These are phyloP conservation scores for Pelodytes ibericus DNA, from an alignment of 2,797 vertebrate species.

Conservation along the genomic window DNA sequence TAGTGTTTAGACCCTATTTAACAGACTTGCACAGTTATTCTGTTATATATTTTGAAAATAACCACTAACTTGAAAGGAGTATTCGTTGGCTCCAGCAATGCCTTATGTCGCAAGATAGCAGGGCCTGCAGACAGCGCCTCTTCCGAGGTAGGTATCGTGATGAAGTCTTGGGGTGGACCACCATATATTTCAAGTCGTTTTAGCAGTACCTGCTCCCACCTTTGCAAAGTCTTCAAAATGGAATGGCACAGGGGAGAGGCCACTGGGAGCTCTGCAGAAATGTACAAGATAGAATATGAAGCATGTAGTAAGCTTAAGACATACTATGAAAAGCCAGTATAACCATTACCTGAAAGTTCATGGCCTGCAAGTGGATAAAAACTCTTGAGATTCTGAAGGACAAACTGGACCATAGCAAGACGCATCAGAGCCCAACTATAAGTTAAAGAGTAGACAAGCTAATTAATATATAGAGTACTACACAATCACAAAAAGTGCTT, in stretches of 20 bases:
- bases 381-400: constrained; percentile 90
- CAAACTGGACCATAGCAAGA: constrained; percentile 93
- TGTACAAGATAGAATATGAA: neutral
- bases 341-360: constrained; percentile 84
- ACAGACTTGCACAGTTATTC: no score
- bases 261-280: constrained; percentile 87
- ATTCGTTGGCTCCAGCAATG: constrained; percentile 91
- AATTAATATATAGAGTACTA: neutral
- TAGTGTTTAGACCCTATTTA: no score
- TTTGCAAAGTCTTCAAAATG: constrained; percentile 90
- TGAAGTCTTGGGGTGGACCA: constrained; percentile 90
- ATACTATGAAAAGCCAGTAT: neutral
- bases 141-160: constrained; percentile 81
- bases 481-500: neutral
- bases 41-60: no score
- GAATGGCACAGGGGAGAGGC: constrained; percentile 92
- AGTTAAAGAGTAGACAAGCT: constrained; percentile 50
- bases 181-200: constrained; percentile 90
- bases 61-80: constrained; percentile 91
- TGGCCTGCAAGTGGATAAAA: constrained; percentile 96
- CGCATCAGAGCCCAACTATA: constrained; percentile 97
- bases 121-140: constrained; percentile 82
- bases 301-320: no score
- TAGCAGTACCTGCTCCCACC: constrained; percentile 95
- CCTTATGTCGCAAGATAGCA: constrained; percentile 93